Evolutionary conservation across 2,797 vertebrate species (phyloP).

Genomic region (Ambastaia sidthimunki): DNA sequence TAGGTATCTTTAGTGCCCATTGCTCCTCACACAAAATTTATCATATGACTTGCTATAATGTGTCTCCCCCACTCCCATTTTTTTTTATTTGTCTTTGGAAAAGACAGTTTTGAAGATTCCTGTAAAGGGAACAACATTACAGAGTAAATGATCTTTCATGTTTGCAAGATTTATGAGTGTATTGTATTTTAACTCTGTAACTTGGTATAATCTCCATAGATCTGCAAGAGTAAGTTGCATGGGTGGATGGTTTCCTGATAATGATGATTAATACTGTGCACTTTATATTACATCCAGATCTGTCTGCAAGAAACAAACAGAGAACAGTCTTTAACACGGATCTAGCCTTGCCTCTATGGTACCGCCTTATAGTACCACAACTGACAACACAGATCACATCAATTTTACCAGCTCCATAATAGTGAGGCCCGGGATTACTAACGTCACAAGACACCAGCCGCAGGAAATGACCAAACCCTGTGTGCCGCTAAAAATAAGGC

Average conservation of each 20-base stretch:
- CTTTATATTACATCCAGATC: slow-evolving; percentile 15
- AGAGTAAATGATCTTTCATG: neutral
- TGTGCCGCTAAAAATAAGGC: slow-evolving; percentile 77
- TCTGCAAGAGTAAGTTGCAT: neutral
- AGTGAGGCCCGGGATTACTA: slow-evolving; percentile 38
- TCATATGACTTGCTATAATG: no score
- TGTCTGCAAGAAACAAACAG: slow-evolving; percentile 19
- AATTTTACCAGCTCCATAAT: slow-evolving; percentile 22
- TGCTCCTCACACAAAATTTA: no score
- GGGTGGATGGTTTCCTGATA: slow-evolving; percentile 36
- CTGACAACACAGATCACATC: slow-evolving; percentile 30
- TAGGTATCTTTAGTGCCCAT: no score
- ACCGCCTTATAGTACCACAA: slow-evolving; percentile 28
- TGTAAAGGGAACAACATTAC: no score
- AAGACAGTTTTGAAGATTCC: no score
- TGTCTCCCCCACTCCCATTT: no score
- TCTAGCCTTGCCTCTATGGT: neutral
- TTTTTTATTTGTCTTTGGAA: no score
- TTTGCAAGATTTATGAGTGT: neutral
- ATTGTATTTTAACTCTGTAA: neutral
- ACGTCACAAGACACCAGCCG: slow-evolving; percentile 60
- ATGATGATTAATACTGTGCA: slow-evolving; percentile 31
- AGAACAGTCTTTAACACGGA: neutral
- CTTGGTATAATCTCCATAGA: neutral
- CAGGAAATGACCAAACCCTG: slow-evolving; percentile 79